Conservation (phyloP, 1,140 invertebrate species). For the Macrobrachium rosenbergii region DNA sequence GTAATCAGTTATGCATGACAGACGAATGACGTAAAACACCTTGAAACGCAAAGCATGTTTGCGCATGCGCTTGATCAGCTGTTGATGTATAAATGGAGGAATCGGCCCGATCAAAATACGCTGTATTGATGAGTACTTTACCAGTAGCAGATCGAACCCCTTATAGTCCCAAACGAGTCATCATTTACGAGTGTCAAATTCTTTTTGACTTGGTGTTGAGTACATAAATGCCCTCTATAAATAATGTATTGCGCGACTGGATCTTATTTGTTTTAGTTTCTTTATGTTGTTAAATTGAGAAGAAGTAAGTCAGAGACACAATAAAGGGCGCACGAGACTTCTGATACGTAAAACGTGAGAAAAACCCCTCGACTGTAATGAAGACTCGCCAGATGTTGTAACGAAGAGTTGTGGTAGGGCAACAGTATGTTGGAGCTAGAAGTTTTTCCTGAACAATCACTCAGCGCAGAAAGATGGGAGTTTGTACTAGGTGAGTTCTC, state of each 20-base stretch:
- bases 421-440: conserved; percentile 91
- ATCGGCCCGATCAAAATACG: conserved; percentile 24
- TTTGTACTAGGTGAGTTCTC: conserved; percentile 89
- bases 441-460: conserved; percentile 93
- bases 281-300: conserved; percentile 64
- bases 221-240: conserved; percentile 28
- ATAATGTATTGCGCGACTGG: conserved; percentile 11
- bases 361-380: conserved; percentile 43
- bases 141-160: not conserved
- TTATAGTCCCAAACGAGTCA: not conserved
- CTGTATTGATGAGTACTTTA: conserved; percentile 39
- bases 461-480: conserved; percentile 97
- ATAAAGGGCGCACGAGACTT: conserved; percentile 54
- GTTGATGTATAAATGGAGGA: conserved; percentile 46
- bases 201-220: not conserved
- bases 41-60: conserved; percentile 39
- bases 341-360: conserved; percentile 53
- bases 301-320: conserved; percentile 40
- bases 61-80: conserved; percentile 63
- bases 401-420: conserved; percentile 39
- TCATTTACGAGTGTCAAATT: not conserved
- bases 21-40: conserved; percentile 47
- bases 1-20: conserved; percentile 38
- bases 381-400: conserved; percentile 52
- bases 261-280: conserved; percentile 58